Percentiles rank a stretch among this genome's conserved stretches.
These are phyloP conservation scores for Melospiza georgiana DNA, from an alignment of 2,113 vertebrate species.

Conservation along the genomic window DNA sequence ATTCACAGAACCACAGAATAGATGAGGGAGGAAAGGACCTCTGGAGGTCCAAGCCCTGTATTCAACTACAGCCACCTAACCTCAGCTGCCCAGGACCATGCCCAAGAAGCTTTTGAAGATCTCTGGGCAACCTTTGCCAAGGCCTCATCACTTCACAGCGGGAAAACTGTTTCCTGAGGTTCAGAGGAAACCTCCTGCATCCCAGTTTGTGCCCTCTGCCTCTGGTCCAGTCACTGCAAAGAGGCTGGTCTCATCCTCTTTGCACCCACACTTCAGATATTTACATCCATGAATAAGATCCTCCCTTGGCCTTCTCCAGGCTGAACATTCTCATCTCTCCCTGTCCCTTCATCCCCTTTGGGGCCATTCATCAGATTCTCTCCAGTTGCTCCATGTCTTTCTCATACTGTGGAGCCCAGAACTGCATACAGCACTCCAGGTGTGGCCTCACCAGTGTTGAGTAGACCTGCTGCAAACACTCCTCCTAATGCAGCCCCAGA, in stretches of 20 bases:
- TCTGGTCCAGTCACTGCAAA: neutral
- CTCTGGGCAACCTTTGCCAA: neutral
- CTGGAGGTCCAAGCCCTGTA: neutral
- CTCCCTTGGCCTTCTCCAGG: neutral
- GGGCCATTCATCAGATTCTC: neutral
- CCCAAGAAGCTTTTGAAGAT: neutral
- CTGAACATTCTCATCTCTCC: neutral
- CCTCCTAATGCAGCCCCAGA: neutral
- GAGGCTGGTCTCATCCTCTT: neutral
- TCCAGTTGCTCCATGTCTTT: neutral
- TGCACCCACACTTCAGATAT: neutral
- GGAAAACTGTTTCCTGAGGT: neutral
- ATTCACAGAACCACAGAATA: neutral
- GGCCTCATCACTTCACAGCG: accelerated
- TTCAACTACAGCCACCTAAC: neutral
- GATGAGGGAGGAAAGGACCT: neutral
- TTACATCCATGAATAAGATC: neutral
- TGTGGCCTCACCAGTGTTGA: neutral
- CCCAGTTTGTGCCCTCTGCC: neutral
- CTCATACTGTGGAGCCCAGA: neutral
- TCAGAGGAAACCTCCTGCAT: neutral
- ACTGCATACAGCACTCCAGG: neutral
- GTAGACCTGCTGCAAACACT: neutral
- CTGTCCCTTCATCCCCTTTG: neutral
- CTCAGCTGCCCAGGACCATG: neutral